Evolutionary conservation across 2,113 vertebrate species (phyloP).

Genomic region (Zapornia atra): DNA sequence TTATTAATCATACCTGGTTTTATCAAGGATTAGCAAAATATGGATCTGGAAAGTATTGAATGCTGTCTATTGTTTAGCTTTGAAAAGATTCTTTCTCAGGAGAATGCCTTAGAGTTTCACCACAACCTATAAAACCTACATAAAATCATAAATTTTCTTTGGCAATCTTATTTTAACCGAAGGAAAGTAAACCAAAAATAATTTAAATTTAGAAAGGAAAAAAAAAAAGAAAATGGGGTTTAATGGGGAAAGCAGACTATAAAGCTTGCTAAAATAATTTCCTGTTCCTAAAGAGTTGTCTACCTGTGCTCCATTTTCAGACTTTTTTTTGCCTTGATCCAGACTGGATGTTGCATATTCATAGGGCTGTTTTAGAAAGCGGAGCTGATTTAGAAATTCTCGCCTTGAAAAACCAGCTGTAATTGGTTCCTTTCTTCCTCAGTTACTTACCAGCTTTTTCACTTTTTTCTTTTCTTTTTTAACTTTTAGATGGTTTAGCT

Average conservation of each 20-base stretch:
- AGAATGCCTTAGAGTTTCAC: not conserved
- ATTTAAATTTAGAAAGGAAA: not conserved
- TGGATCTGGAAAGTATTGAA: not conserved
- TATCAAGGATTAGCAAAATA: not conserved
- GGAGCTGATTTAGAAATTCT: not conserved
- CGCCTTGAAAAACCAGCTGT: not conserved
- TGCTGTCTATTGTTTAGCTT: not conserved
- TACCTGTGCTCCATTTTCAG: not conserved
- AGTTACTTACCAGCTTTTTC: not conserved
- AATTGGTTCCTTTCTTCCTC: not conserved
- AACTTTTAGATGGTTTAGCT: not conserved
- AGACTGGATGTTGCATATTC: not conserved
- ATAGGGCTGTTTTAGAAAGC: not conserved
- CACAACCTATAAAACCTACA: not conserved
- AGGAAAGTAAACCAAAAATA: not conserved
- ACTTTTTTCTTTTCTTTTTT: not conserved
- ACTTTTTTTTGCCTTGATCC: not conserved
- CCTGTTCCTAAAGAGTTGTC: not conserved
- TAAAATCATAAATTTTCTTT: conserved; percentile 3
- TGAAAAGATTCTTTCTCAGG: not conserved
- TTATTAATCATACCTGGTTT: not conserved
- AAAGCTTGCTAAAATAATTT: not conserved
- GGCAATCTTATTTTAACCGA: not conserved
- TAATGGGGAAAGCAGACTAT: not conserved
- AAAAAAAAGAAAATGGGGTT: not conserved